Conservation (phyloP, 2,797 vertebrate species). For the Semaprochilodus insignis region DNA sequence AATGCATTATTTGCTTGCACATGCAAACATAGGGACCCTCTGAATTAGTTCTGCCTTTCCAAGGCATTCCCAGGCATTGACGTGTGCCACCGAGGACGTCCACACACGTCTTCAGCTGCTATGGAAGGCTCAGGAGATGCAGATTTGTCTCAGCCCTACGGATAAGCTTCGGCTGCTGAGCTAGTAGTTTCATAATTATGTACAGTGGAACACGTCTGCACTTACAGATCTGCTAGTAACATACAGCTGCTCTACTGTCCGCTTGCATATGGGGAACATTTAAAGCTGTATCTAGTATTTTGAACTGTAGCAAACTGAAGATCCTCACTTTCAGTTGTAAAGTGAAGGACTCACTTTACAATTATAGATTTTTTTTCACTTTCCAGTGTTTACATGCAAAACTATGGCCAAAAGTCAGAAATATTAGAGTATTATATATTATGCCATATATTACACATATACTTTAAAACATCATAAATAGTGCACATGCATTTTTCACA, state of each 20-base stretch:
- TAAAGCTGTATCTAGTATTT: too few species aligned
- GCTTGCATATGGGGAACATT: too few species aligned
- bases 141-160: neutral
- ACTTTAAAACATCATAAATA: too few species aligned
- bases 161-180: neutral
- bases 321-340: too few species aligned
- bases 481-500: too few species aligned
- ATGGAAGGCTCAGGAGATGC: slow-evolving; percentile 9
- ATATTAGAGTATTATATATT: too few species aligned
- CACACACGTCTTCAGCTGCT: slow-evolving; percentile 38
- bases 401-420: too few species aligned
- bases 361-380: too few species aligned
- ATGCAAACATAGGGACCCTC: slow-evolving; percentile 64
- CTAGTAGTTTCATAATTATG: neutral
- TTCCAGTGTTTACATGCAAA: too few species aligned
- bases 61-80: slow-evolving; percentile 54
- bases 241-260: neutral
- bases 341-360: too few species aligned
- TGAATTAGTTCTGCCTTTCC: slow-evolving; percentile 67
- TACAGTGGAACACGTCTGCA: neutral
- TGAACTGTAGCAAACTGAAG: too few species aligned
- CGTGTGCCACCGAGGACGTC: neutral
- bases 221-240: neutral
- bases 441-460: too few species aligned
- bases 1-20: slow-evolving; percentile 51